phyloP scores from a whole-genome alignment of 2,888 invertebrate species.

The Trachelus iudaicus region DNA sequence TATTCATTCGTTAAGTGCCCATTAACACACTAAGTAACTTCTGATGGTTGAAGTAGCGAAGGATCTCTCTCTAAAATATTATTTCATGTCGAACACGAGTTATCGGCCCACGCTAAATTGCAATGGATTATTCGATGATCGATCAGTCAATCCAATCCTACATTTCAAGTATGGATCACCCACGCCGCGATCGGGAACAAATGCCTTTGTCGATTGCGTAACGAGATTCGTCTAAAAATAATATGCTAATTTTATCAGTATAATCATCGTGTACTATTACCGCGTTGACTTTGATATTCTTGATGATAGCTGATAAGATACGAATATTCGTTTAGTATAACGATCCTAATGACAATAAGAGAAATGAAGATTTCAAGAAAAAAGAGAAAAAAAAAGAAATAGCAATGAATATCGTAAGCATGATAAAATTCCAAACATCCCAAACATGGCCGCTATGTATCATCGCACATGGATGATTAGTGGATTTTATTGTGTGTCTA shows the following conservation, averaged over 20 bases:
- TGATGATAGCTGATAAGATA: no score
- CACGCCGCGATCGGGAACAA: no score
- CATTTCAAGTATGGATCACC: no score
- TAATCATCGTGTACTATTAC: no score
- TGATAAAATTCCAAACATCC: background rate
- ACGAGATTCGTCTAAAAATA: no score
- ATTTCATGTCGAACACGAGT: background rate
- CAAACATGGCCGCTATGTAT: background rate
- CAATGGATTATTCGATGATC: background rate
- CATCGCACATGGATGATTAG: conserved; percentile 5
- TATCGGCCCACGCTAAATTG: background rate
- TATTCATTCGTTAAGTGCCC: conserved; percentile 13
- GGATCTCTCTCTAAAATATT: conserved; percentile 2
- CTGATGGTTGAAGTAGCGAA: background rate
- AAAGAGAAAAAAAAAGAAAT: no score
- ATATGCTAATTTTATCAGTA: no score
- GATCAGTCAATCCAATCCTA: background rate
- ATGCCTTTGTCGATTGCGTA: no score
- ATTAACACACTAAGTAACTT: conserved; percentile 19
- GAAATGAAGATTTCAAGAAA: no score
- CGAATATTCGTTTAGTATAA: no score
- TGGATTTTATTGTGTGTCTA: background rate
- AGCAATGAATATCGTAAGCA: background rate
- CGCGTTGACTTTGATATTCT: no score
- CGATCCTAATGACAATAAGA: no score